Conservation (phyloP, 2,797 vertebrate genomes). For the Mustela erminea region DNA sequence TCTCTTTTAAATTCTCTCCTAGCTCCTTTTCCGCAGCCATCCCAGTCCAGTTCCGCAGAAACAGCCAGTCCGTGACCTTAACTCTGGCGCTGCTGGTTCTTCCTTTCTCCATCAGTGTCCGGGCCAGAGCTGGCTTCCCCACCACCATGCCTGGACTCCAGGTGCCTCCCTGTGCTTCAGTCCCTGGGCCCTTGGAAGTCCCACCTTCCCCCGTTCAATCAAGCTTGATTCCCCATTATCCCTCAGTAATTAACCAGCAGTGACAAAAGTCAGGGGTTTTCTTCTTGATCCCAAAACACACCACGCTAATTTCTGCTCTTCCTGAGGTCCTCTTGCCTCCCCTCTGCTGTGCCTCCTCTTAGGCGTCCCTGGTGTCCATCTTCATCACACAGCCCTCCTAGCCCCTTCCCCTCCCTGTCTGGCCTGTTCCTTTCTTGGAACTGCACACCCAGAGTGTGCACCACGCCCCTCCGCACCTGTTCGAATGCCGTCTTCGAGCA, state of each 20-base stretch:
- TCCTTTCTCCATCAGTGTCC: not conserved
- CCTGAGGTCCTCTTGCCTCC: not conserved
- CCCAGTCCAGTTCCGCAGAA: not conserved
- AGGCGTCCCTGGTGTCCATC: not conserved
- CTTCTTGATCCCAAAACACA: not conserved
- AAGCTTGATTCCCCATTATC: not conserved
- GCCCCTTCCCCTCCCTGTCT: too few relatives aligned
- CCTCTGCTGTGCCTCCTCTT: not conserved
- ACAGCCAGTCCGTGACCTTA: not conserved
- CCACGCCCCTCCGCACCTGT: not conserved
- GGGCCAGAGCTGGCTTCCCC: not conserved
- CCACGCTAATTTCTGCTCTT: fast-evolving
- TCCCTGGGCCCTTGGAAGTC: not conserved
- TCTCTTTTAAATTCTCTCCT: not conserved
- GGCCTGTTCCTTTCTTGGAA: not conserved
- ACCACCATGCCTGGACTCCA: too few relatives aligned
- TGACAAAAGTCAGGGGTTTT: not conserved
- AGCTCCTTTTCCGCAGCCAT: not conserved
- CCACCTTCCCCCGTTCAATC: not conserved
- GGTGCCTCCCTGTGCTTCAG: fast-evolving
- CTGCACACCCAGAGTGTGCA: not conserved
- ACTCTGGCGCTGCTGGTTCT: fast-evolving
- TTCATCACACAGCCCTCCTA: not conserved
- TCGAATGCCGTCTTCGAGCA: fast-evolving
- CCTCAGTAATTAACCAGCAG: not conserved